A percentile compares a stretch with the other conserved stretches of the same genome.
Conservation (phyloP, 2,888 invertebrate species). For the Polydrusus pterygomalis region DNA sequence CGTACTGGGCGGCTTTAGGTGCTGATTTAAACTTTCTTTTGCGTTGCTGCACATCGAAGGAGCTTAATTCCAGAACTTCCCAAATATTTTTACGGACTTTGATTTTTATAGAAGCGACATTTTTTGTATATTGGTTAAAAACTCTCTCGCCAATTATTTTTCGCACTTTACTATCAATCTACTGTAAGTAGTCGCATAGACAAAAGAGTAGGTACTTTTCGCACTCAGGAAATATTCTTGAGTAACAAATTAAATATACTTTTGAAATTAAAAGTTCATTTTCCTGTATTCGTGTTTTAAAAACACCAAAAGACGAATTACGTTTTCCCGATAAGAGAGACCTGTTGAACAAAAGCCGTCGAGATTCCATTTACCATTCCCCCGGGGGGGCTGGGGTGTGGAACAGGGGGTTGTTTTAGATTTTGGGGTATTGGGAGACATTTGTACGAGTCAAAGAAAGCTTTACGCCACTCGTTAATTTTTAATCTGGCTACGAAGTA, state of each 20-base stretch:
- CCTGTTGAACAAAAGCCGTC: conserved; percentile 43
- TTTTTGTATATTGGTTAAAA: too few relatives aligned
- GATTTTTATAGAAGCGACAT: conserved; percentile 2
- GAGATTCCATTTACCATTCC: conserved; percentile 35
- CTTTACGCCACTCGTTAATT: conserved; percentile 42
- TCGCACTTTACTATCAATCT: too few relatives aligned
- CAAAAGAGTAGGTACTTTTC: too few relatives aligned
- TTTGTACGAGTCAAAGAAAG: conserved; percentile 41
- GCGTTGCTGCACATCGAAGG: neutral
- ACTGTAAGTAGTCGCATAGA: too few relatives aligned
- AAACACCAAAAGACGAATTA: conserved; percentile 31
- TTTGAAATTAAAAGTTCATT: conserved; percentile 15
- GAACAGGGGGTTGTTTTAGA: conserved; percentile 32
- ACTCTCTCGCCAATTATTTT: too few relatives aligned
- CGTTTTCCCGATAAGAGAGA: conserved; percentile 27
- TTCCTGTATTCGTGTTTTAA: conserved; percentile 8
- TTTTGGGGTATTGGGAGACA: conserved; percentile 42
- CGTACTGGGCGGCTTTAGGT: neutral
- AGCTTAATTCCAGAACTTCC: conserved; percentile 17
- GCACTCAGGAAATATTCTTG: neutral
- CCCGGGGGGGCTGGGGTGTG: conserved; percentile 10
- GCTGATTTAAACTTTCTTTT: conserved; percentile 20
- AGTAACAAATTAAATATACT: neutral
- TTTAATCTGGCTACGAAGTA: conserved; percentile 44
- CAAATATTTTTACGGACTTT: conserved; percentile 13